Evolutionary conservation across 2,888 invertebrate species (phyloP).

Genomic region (Hirtodrosophila trivittata): DNA sequence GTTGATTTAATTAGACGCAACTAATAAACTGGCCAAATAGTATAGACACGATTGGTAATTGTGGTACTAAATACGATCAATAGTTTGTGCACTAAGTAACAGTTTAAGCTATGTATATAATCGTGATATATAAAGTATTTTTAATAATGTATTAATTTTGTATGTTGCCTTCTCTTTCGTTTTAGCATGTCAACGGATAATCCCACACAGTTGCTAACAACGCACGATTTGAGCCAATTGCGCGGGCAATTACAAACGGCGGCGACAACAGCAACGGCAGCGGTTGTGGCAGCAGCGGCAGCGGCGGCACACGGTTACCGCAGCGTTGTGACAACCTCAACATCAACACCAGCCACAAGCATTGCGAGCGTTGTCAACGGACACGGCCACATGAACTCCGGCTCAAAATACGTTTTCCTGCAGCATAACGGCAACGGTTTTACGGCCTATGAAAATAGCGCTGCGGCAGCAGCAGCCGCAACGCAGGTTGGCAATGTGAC

Average conservation of each 20-base stretch:
- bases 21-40: too few species aligned
- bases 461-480: slow-evolving; percentile 23
- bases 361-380: slow-evolving; percentile 38
- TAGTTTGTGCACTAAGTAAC: too few species aligned
- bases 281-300: slow-evolving; percentile 48
- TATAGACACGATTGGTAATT: too few species aligned
- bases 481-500: neutral
- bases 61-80: too few species aligned
- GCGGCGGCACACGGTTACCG: slow-evolving; percentile 61
- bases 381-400: slow-evolving; percentile 57
- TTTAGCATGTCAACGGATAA: slow-evolving; percentile 84
- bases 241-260: slow-evolving; percentile 73
- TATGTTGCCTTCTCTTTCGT: neutral
- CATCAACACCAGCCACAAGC: slow-evolving; percentile 36
- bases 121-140: neutral
- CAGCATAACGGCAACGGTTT: slow-evolving; percentile 79
- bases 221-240: slow-evolving; percentile 78
- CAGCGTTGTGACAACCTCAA: slow-evolving; percentile 53
- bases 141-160: neutral
- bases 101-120: neutral
- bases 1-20: too few species aligned
- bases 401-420: slow-evolving; percentile 82
- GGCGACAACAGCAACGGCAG: slow-evolving; percentile 48
- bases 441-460: slow-evolving; percentile 52
- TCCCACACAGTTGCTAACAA: slow-evolving; percentile 79